phyloP scores from a whole-genome alignment of 2,113 vertebrate species.

The Physeter macrocephalus region DNA sequence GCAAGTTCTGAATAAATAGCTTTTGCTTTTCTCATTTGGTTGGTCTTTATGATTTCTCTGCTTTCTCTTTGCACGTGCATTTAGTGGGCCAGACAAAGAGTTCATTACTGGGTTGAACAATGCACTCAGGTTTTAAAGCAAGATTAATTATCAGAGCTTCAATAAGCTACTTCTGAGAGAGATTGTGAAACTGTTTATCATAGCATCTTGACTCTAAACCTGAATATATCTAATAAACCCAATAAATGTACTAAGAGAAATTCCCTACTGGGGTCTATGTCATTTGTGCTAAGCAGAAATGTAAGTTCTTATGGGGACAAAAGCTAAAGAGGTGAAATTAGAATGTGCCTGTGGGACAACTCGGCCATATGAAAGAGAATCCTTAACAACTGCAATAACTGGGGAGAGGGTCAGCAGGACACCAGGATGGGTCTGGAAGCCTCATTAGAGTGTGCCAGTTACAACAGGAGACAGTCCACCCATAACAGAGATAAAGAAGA shows the following conservation, averaged over 20 bases:
- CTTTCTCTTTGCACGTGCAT: accelerated
- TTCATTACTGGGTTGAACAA: not conserved
- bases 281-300: not conserved
- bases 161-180: not conserved
- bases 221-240: not conserved
- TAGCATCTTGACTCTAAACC: not conserved
- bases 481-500: not conserved
- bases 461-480: not conserved
- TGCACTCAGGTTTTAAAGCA: not conserved
- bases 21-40: not conserved
- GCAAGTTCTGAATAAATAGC: not conserved
- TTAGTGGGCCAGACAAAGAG: not conserved
- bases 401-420: too few relatives aligned
- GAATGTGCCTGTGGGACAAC: not conserved
- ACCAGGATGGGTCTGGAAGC: not conserved
- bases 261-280: not conserved
- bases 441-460: not conserved
- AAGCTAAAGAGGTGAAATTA: not conserved
- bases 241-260: not conserved
- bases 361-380: not conserved
- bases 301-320: not conserved
- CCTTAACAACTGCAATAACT: not conserved
- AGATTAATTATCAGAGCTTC: not conserved
- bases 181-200: not conserved
- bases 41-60: not conserved